Evolutionary conservation across 2,113 vertebrate genomes (phyloP).

Genomic region (Saccopteryx leptura): DNA sequence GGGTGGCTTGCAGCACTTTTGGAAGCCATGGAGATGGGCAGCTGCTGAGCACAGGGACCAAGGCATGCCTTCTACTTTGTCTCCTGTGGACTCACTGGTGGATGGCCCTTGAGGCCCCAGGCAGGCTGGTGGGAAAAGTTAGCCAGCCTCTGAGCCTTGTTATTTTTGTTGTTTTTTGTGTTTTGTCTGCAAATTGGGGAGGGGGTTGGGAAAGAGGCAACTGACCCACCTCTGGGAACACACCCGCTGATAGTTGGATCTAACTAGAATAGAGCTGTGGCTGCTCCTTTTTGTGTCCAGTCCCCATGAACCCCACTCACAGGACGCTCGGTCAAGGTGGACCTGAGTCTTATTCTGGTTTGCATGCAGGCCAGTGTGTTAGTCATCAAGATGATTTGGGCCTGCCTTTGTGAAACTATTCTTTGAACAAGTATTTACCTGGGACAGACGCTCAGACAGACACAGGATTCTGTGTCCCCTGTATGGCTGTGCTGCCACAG

Average conservation of each 20-base stretch:
- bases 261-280: neutral
- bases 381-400: neutral
- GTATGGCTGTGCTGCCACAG: neutral
- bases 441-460: neutral
- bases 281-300: neutral
- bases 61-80: neutral
- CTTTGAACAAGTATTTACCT: neutral
- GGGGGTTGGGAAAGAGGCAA: no score
- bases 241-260: accelerated
- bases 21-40: neutral
- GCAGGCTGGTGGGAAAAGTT: neutral
- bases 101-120: accelerated
- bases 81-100: neutral
- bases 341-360: neutral
- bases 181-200: neutral
- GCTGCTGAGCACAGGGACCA: neutral
- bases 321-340: accelerated
- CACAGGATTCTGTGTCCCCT: neutral
- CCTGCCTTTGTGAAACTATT: neutral
- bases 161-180: neutral
- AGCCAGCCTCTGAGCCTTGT: neutral
- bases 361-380: neutral
- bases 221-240: neutral
- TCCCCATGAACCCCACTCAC: neutral
- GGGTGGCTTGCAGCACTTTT: neutral